Evolutionary conservation across 2,113 vertebrate genomes (phyloP), one percentile per base, ranked within the genome.

Genomic region (Phrynosoma platyrhinos): DNA sequence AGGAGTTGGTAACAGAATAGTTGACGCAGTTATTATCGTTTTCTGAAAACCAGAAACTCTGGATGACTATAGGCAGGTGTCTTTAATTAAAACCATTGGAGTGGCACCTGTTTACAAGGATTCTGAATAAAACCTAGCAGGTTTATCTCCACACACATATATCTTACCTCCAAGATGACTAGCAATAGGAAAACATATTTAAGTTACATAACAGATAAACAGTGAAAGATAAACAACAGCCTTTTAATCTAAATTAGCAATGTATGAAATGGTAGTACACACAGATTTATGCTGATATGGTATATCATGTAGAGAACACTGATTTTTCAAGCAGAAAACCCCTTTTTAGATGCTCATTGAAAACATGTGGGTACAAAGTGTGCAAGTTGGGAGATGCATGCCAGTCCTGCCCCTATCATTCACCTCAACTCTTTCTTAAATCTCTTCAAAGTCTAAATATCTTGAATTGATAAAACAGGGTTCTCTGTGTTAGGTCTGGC

Each of bases 31-130:
- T 87, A 91, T 81, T 91, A 82, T 90, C 89, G 89, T 93, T 85
- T 94, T 91, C 83, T 90, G 92, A 91, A 90, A 92, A 91, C 86
- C 47, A 75, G 90, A 92, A 87, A 90, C 91, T 95, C 86, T 85
- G 88, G 93, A 89, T 82, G 89, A 91, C 93, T 53, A 77, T 90
- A 95, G 94, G 90, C 94, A 95, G 93, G 92, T 94, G 87, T 80
- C 90, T 82, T 92, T 40, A 79, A 84, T 71, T 0, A 0, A 90
- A 91, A 80, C 2, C 0, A 74, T 68, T 81, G 2, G 64, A 87
- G 36, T 47, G 42, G 83, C 89, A 93, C 79, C 85, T 77, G 71
- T 84, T 92, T 83, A 0, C 1, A 77, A 89, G 91, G 0, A 0
- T 27, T 86, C 40, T 72, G 88, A 94, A 86, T 32, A 68, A 55